Evolutionary conservation across 2,113 vertebrate genomes (phyloP).

Genomic region (Aplodontia rufa): DNA sequence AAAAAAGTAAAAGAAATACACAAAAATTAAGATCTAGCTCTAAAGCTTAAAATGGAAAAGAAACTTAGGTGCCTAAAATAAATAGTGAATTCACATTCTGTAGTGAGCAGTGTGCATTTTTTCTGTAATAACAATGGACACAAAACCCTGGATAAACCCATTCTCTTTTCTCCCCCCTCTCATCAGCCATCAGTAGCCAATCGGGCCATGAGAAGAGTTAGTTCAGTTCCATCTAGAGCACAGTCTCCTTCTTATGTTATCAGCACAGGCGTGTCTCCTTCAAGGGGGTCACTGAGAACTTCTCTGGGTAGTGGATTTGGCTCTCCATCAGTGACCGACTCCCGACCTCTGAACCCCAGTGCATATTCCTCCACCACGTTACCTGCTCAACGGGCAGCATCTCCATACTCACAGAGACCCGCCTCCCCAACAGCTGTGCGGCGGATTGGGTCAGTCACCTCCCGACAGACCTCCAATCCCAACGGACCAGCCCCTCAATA

Average conservation of each 20-base stretch:
- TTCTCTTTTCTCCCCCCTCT: slow-evolving; percentile 70
- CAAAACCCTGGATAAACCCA: slow-evolving; percentile 61
- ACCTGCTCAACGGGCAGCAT: slow-evolving; percentile 89
- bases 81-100: slow-evolving; percentile 20
- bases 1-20: slow-evolving; percentile 17
- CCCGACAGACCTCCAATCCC: slow-evolving; percentile 84
- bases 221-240: slow-evolving; percentile 95
- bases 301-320: slow-evolving; percentile 91
- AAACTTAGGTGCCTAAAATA: not conserved
- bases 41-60: not conserved
- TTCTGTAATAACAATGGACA: slow-evolving; percentile 55
- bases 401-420: slow-evolving; percentile 89
- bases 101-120: slow-evolving; percentile 56
- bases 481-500: slow-evolving; percentile 87
- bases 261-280: slow-evolving; percentile 90
- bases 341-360: slow-evolving; percentile 87
- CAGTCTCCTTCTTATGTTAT: slow-evolving; percentile 93
- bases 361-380: slow-evolving; percentile 91
- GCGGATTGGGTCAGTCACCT: slow-evolving; percentile 88
- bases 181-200: slow-evolving; percentile 85
- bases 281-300: slow-evolving; percentile 92
- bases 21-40: slow-evolving; percentile 29
- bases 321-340: slow-evolving; percentile 90
- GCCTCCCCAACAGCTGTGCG: slow-evolving; percentile 90
- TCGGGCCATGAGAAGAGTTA: slow-evolving; percentile 94